Conservation (phyloP, 1,140 invertebrate species). For the Eciton burchellii region DNA sequence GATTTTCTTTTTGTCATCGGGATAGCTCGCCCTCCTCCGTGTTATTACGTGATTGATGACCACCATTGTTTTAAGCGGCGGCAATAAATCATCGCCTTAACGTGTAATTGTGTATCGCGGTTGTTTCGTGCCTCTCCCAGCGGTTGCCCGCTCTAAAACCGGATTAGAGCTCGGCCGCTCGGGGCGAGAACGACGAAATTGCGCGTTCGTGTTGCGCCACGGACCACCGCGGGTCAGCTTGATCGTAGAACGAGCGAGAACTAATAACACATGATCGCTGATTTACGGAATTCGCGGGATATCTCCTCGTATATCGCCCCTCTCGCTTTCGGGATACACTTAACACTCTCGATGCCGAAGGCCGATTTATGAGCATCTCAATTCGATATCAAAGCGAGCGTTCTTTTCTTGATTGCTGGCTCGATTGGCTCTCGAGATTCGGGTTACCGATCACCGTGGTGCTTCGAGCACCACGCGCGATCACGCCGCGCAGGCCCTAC, state of each 20-base stretch:
- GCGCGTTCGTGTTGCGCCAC: constrained; percentile 44
- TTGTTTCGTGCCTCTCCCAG: constrained; percentile 33
- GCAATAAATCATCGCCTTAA: constrained; percentile 42
- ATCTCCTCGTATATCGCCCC: neutral
- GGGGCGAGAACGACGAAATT: constrained; percentile 54
- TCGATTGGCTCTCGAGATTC: neutral
- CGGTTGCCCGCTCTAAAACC: constrained; percentile 47
- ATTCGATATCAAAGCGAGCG: neutral
- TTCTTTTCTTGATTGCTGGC: neutral
- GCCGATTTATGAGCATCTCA: neutral
- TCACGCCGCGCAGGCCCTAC: no score
- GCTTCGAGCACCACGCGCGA: constrained; percentile 38
- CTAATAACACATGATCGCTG: neutral
- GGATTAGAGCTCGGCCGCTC: constrained; percentile 69
- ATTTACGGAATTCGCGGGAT: neutral
- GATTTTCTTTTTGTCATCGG: constrained; percentile 2
- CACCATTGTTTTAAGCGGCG: constrained; percentile 24
- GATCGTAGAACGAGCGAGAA: neutral
- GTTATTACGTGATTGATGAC: constrained; percentile 19
- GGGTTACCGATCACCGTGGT: neutral
- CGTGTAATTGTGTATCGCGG: constrained; percentile 42
- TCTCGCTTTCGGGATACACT: neutral
- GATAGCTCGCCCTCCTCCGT: constrained; percentile 8
- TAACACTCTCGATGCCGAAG: neutral
- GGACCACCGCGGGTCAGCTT: constrained; percentile 17